These are phyloP conservation scores for Oncopeltus fasciatus DNA, from an alignment of 1,140 invertebrate species.

Conservation along the genomic window DNA sequence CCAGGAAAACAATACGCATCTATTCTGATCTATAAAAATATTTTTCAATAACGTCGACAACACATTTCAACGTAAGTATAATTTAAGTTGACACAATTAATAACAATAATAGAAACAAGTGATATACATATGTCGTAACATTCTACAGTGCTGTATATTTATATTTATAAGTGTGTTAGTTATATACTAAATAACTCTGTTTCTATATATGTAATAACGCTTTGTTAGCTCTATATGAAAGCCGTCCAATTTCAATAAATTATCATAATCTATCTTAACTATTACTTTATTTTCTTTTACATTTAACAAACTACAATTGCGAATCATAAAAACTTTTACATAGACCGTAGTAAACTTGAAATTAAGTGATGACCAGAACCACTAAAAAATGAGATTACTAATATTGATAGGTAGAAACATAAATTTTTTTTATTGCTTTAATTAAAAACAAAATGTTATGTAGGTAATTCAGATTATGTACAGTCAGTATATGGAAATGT, in stretches of 20 bases:
- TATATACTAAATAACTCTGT: background rate
- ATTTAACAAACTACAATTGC: background rate
- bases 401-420: background rate
- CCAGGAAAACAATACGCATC: too few species aligned
- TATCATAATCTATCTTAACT: background rate
- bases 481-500: too few species aligned
- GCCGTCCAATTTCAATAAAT: background rate
- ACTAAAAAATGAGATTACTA: background rate
- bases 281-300: background rate
- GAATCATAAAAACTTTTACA: background rate
- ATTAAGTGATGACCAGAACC: background rate
- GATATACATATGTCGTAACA: background rate
- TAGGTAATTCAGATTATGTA: background rate
- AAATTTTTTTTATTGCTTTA: background rate
- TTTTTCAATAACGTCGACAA: background rate
- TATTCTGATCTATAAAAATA: background rate
- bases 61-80: background rate
- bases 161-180: background rate
- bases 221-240: background rate
- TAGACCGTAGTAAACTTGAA: background rate
- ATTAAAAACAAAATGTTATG: background rate
- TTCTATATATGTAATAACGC: background rate
- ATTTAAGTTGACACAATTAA: background rate
- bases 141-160: conserved; percentile 3
- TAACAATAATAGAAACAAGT: conserved; percentile 1